A percentile compares a stretch with the other conserved stretches of the same genome.
Conservation (phyloP, 1,140 invertebrate species). For the Zaprionus ornatus region DNA sequence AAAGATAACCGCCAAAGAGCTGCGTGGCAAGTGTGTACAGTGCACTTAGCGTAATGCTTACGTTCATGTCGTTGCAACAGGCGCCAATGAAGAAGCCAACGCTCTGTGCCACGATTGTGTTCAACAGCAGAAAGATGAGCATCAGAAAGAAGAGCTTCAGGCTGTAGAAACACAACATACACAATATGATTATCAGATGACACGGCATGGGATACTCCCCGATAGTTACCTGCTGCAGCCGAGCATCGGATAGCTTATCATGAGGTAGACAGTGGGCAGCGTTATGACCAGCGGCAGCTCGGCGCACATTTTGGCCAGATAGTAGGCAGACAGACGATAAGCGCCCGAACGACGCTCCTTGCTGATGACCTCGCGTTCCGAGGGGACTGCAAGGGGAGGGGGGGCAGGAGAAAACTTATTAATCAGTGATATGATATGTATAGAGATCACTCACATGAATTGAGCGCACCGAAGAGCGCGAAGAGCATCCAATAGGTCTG, state of each 20-base stretch:
- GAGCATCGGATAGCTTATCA: slow-evolving; percentile 92
- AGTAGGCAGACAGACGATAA: slow-evolving; percentile 93
- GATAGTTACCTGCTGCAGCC: slow-evolving; percentile 83
- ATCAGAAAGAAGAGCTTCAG: slow-evolving; percentile 89
- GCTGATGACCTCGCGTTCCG: slow-evolving; percentile 92
- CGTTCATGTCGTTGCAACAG: slow-evolving; percentile 91
- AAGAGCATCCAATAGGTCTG: slow-evolving; percentile 95
- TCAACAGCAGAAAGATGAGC: slow-evolving; percentile 90
- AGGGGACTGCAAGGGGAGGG: slow-evolving; percentile 87
- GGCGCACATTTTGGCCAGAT: slow-evolving; percentile 93
- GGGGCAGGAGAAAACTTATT: no score
- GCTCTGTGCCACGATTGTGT: slow-evolving; percentile 92
- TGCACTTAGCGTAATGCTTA: slow-evolving; percentile 92
- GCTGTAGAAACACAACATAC: slow-evolving; percentile 79
- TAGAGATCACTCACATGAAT: slow-evolving; percentile 86
- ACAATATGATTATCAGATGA: background rate
- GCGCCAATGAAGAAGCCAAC: slow-evolving; percentile 94
- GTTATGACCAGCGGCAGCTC: slow-evolving; percentile 92
- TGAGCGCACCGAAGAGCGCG: slow-evolving; percentile 91
- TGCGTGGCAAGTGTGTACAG: slow-evolving; percentile 92
- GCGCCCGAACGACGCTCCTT: slow-evolving; percentile 93
- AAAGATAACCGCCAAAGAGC: slow-evolving; percentile 91
- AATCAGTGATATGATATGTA: no score
- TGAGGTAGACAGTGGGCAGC: slow-evolving; percentile 91
- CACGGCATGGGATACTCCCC: background rate